These are phyloP conservation scores for Callaeas wilsoni DNA, from an alignment of 2,113 vertebrate species.

Conservation along the genomic window DNA sequence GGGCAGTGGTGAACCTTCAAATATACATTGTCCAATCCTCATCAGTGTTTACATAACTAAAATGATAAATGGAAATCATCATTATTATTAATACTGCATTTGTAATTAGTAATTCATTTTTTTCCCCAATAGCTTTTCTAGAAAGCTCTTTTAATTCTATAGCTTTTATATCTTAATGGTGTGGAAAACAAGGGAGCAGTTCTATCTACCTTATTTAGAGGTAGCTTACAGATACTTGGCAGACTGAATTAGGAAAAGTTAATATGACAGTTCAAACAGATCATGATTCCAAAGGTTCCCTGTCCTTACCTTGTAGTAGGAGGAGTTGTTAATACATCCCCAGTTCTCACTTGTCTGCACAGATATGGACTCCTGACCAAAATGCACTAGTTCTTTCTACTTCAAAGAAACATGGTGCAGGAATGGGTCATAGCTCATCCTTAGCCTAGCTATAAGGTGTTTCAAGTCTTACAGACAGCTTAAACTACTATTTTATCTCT, in stretches of 20 bases:
- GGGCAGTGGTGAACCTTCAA: background rate
- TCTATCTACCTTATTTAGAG: background rate
- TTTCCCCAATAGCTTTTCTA: background rate
- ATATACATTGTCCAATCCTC: background rate
- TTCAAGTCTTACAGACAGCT: background rate
- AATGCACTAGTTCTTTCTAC: background rate
- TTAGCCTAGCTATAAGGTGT: background rate
- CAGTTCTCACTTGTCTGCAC: background rate
- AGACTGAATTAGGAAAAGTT: background rate
- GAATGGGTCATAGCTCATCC: background rate
- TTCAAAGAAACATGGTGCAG: background rate
- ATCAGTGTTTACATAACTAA: background rate
- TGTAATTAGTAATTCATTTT: background rate
- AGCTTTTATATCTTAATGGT: background rate
- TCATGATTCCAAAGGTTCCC: background rate
- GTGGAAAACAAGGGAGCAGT: background rate
- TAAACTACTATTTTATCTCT: background rate
- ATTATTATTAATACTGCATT: background rate
- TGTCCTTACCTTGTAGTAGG: background rate
- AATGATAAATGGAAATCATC: background rate
- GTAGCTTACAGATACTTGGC: background rate
- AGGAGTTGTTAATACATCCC: background rate
- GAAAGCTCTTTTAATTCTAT: background rate
- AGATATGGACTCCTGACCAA: background rate
- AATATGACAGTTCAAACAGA: background rate